phyloP scores from a whole-genome alignment of 2,888 invertebrate genomes.

The Morinoia aosen region DNA sequence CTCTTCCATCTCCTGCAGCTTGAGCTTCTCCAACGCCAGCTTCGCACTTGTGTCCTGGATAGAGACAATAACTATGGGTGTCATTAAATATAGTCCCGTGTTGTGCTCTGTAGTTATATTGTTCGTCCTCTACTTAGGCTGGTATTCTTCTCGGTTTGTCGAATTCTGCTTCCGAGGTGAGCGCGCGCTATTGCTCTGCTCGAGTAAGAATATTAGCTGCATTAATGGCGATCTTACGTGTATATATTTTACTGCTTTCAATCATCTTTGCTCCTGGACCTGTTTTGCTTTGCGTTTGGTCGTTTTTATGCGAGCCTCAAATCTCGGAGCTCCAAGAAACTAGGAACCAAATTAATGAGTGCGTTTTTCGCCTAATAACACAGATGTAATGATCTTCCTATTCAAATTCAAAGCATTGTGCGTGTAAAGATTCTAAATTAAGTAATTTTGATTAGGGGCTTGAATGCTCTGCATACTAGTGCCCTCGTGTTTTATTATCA shows the following conservation, averaged over 20 bases:
- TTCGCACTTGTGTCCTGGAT: not conserved
- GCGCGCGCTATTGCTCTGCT: not conserved
- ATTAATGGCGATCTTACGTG: not conserved
- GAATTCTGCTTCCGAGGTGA: not conserved
- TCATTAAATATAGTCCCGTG: not conserved
- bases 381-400: not conserved
- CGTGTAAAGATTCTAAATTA: too few species aligned
- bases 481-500: too few species aligned
- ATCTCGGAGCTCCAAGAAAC: not conserved
- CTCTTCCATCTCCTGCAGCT: slow-evolving; percentile 44
- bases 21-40: not conserved
- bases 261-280: too few species aligned
- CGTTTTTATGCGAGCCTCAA: too few species aligned
- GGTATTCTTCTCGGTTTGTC: not conserved
- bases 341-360: not conserved
- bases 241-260: too few species aligned
- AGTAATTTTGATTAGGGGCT: too few species aligned
- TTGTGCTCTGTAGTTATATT: not conserved
- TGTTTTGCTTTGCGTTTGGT: too few species aligned
- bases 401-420: not conserved
- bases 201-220: not conserved
- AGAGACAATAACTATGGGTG: not conserved
- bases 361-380: not conserved
- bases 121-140: not conserved
- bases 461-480: too few species aligned